These are phyloP conservation scores for Hippocampus barbouri DNA, from an alignment of 2,113 vertebrate genomes.

Conservation along the genomic window DNA sequence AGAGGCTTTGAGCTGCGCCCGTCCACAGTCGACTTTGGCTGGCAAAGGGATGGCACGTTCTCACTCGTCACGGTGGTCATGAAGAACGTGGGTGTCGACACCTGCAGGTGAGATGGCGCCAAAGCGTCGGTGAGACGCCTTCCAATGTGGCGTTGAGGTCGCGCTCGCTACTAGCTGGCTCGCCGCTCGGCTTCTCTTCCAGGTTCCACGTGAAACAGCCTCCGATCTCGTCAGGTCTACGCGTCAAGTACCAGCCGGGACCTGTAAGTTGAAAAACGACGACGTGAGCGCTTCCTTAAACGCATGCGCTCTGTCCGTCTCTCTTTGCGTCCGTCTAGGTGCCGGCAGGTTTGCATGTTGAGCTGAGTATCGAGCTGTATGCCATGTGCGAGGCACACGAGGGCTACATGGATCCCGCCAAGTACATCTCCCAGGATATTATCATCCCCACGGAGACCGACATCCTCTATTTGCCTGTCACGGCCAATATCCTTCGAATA, in stretches of 20 bases:
- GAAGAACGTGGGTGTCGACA: conserved; percentile 82
- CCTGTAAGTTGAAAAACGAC: conserved; percentile 73
- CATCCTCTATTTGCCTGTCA: conserved; percentile 79
- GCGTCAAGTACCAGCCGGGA: conserved; percentile 77
- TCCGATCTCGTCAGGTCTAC: conserved; percentile 75
- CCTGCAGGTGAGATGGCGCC: conserved; percentile 74
- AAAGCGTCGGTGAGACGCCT: too few species aligned
- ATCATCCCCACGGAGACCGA: conserved; percentile 82
- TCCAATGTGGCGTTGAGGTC: not conserved
- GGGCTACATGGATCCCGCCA: conserved; percentile 39
- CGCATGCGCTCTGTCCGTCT: not conserved
- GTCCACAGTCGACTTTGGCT: conserved; percentile 70
- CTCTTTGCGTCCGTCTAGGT: conserved; percentile 65
- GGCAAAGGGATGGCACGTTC: conserved; percentile 75
- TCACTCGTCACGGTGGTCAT: conserved; percentile 71
- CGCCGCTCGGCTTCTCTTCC: not conserved
- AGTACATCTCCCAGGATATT: conserved; percentile 71
- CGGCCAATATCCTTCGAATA: conserved; percentile 86
- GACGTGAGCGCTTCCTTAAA: not conserved
- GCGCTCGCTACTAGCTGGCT: not conserved
- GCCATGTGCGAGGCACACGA: conserved; percentile 64
- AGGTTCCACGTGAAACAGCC: conserved; percentile 88
- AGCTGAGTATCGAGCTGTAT: conserved; percentile 79
- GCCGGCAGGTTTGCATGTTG: conserved; percentile 79
- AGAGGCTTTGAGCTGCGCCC: conserved; percentile 80